Evolutionary conservation across 2,113 vertebrate species (phyloP), one percentile per base, ranked within the genome.

Genomic region (Tragelaphus buxtoni): DNA sequence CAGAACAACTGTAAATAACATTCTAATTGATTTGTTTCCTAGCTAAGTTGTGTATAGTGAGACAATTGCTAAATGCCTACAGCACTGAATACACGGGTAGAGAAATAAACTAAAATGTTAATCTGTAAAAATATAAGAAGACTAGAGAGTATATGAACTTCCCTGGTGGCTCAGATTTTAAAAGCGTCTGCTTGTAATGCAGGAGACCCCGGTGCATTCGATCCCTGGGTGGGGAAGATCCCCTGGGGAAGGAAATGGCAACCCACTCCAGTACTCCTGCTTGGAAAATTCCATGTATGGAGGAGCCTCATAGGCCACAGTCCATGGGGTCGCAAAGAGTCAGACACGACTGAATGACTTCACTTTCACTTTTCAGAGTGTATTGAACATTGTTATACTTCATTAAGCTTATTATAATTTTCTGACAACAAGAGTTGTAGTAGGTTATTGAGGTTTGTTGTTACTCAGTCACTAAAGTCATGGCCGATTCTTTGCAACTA

Each of bases 401-500:
- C 9, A 83, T 0, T 22, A 65, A 65, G 5, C 72, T 80, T 18
- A 32, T 28, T 8, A 76, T 39, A 69, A 51, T n/a, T 88, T 83
- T 28, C 26, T 58, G n/a, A 30, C 14, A 58, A 13, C 7, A 76
- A 42, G 28, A 35, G 7, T 5, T 28, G 16, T 39, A 79, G 51
- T 56, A 42, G 11, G 4, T 65, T 49, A 55, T 5, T 51, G 28
- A 45, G 17, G n/a, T 69, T 35, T 35, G n/a, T 35, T 69, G 63
- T 32, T 65, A 18, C 14, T 65, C 30, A 17, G 60, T 63, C 30
- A 63, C 60, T 63, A 63, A 20, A 60, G 7, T 65, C n/a, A 65
- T 20, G 63, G 63, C 63, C 0, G 0, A 35, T n/a, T 69, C n/a
- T 69, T 63, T 63, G 63, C 1, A 2, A 35, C n/a, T 69, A 18